phyloP scores from a whole-genome alignment of 2,113 vertebrate species.

The Lepisosteus oculatus region DNA sequence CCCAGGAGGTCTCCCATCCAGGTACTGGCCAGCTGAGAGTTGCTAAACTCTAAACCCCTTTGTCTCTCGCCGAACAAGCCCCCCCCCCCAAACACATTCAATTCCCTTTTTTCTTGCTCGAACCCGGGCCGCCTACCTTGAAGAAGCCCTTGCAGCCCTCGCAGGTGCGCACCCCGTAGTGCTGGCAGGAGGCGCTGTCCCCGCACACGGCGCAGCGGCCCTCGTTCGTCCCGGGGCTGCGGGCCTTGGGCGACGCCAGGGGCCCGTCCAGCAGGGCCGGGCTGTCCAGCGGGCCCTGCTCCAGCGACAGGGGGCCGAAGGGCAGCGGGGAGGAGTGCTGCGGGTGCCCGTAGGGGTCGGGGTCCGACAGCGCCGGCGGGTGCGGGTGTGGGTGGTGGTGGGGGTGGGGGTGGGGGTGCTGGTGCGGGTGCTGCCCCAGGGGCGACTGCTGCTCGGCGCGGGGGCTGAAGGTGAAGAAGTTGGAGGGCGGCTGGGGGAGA shows the following conservation, averaged over 20 bases:
- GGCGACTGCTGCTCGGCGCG: constrained; percentile 55
- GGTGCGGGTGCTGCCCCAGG: constrained; percentile 50
- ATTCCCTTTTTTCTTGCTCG: no score
- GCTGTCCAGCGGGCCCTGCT: constrained; percentile 59
- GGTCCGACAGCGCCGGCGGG: constrained; percentile 54
- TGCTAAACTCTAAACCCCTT: no score
- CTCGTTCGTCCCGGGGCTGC: constrained; percentile 69
- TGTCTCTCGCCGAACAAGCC: constrained; percentile 4
- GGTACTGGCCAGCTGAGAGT: no score
- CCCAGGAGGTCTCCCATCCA: no score
- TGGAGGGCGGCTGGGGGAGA: constrained; percentile 50
- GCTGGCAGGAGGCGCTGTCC: constrained; percentile 93
- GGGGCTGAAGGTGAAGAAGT: constrained; percentile 78
- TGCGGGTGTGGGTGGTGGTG: constrained; percentile 51
- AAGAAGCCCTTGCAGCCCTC: constrained; percentile 98
- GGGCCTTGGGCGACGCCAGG: constrained; percentile 67
- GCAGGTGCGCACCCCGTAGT: constrained; percentile 93
- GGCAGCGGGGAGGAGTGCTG: constrained; percentile 40
- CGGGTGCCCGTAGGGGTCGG: constrained; percentile 65
- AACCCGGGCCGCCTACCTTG: constrained; percentile 66
- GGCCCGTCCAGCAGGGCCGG: constrained; percentile 53
- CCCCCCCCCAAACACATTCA: constrained; percentile 9
- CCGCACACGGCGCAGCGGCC: constrained; percentile 91
- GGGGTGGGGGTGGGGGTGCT: constrained; percentile 32
- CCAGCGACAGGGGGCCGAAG: constrained; percentile 61